A percentile compares a stretch with the other conserved stretches of the same genome.
Conservation (phyloP, 2,888 invertebrate genomes). For the Stictocephala bisonia region DNA sequence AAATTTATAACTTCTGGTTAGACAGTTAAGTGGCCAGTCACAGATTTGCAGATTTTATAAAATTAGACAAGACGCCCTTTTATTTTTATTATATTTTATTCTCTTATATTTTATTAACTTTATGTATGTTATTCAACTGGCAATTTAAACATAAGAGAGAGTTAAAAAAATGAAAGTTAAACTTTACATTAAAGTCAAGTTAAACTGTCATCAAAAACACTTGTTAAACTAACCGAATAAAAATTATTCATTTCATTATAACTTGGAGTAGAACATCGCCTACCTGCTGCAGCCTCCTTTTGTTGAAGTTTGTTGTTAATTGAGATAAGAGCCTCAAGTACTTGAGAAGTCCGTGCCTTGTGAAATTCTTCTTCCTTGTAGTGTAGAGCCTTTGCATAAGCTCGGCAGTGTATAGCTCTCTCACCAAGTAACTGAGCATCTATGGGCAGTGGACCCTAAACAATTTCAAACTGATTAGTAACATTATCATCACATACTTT, state of each 20-base stretch:
- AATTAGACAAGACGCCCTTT: too few relatives aligned
- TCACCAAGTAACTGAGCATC: conserved; percentile 89
- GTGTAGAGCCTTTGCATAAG: conserved; percentile 85
- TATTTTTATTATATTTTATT: background rate
- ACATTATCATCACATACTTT: too few relatives aligned
- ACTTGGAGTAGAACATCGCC: background rate
- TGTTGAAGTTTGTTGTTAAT: conserved; percentile 99
- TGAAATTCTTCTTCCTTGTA: conserved; percentile 96
- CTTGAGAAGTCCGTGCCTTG: conserved; percentile 82
- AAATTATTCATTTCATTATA: background rate
- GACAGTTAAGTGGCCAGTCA: too few relatives aligned
- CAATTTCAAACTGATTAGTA: too few relatives aligned
- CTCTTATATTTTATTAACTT: too few relatives aligned
- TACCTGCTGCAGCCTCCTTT: conserved; percentile 96
- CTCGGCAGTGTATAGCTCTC: conserved; percentile 93
- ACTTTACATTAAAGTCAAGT: background rate
- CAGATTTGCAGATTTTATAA: too few relatives aligned
- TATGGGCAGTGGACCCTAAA: conserved; percentile 87
- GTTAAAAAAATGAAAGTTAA: background rate
- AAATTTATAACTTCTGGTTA: too few relatives aligned
- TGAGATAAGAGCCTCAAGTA: conserved; percentile 92
- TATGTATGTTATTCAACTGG: background rate
- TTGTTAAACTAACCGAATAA: background rate
- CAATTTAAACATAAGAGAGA: background rate
- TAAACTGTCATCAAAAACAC: background rate